Evolutionary conservation across 2,888 invertebrate genomes (phyloP).

Genomic region (Habrosyne pyritoides): DNA sequence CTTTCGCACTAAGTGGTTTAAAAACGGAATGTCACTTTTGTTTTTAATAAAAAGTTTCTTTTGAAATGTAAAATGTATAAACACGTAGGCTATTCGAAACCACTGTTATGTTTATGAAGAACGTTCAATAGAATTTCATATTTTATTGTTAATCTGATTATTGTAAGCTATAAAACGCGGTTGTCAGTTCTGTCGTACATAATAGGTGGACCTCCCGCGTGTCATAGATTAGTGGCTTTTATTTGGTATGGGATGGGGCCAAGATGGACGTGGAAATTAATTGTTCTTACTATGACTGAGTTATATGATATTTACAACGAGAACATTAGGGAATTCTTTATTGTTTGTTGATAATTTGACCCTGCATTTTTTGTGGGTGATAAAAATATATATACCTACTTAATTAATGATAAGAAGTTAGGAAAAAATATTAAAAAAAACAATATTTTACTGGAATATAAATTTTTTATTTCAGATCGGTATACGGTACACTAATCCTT

Average conservation of each 20-base stretch:
- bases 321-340: not conserved
- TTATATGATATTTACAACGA: not conserved
- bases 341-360: too few species aligned
- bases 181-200: constrained; percentile 48
- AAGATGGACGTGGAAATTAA: constrained; percentile 31
- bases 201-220: constrained; percentile 56
- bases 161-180: constrained; percentile 47
- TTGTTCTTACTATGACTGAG: constrained; percentile 21
- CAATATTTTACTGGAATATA: too few species aligned
- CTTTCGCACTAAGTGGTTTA: not conserved
- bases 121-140: constrained; percentile 36
- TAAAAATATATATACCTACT: too few species aligned
- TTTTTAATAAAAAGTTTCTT: not conserved
- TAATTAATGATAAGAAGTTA: too few species aligned
- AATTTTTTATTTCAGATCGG: too few species aligned
- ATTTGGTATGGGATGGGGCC: constrained; percentile 21
- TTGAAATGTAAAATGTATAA: not conserved
- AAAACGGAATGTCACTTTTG: not conserved
- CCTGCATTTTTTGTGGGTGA: too few species aligned
- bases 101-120: constrained; percentile 28
- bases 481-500: too few species aligned
- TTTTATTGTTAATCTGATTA: constrained; percentile 64
- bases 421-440: too few species aligned
- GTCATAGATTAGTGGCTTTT: constrained; percentile 43
- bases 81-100: constrained; percentile 10